Conservation (phyloP, 2,113 vertebrate species). For the Pampusana beccarii region DNA sequence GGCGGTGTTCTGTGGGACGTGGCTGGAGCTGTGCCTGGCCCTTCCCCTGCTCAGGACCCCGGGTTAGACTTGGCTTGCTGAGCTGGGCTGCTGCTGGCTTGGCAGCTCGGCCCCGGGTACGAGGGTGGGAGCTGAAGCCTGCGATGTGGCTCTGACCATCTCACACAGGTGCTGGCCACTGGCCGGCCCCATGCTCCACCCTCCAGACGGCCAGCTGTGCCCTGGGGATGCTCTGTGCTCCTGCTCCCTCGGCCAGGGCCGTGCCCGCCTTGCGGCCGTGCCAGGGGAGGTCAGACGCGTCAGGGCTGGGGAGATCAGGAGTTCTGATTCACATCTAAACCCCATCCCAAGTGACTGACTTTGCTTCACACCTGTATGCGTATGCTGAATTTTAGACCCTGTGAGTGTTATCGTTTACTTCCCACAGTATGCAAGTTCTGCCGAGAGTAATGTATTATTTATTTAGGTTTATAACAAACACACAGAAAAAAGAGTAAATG, state of each 20-base stretch:
- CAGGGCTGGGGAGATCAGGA: rapidly evolving
- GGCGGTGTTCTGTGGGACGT: background rate
- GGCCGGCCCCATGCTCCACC: rapidly evolving
- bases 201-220: background rate
- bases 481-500: background rate
- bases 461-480: slow-evolving; percentile 42
- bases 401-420: background rate
- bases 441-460: slow-evolving; percentile 26
- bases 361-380: background rate
- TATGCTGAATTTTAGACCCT: background rate
- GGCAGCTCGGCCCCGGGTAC: background rate
- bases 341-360: background rate
- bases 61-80: rapidly evolving
- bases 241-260: background rate
- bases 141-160: background rate
- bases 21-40: background rate
- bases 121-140: background rate
- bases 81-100: background rate
- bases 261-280: rapidly evolving
- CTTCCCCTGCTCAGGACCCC: background rate
- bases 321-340: background rate
- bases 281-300: rapidly evolving
- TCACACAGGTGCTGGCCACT: rapidly evolving
- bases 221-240: background rate
- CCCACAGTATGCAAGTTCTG: background rate